Evolutionary conservation across 2,113 vertebrate genomes (phyloP), one percentile per base, ranked within the genome.

Genomic region (Zosterops borbonicus): DNA sequence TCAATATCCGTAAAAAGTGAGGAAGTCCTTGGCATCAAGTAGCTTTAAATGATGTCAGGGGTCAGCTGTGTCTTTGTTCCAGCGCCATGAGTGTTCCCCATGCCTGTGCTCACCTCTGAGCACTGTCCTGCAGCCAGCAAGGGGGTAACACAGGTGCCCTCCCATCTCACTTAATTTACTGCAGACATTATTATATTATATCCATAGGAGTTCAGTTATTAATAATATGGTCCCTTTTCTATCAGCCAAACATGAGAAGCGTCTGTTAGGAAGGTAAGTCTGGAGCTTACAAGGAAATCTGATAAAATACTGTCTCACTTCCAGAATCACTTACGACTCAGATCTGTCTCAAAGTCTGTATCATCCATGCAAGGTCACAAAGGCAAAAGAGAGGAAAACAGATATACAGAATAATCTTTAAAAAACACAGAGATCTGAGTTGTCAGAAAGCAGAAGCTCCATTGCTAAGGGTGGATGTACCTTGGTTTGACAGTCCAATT

Each of bases 1-100:
- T 95, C 94, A 96, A 96, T 96, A 96, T 95, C 94, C 90, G 77
- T 95, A 95, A 87, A 91, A 97, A 95, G 77, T 18, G 81, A 96
- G 92, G 91, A 97, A 95, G 94, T 92, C 90, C 89, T 96, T 97
- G 95, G 91, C 94, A 95, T 95, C 74, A 90, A 84, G 82, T 53
- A 93, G 90, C 83, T 96, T 69, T 82, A 90, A 95, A 87, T 96
- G 88, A 94, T 94, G 83, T 96, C 96, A 96, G 92, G 84, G 89
- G 89, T 96, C 93, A 96, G 12, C 58, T 3, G 37, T 70, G 77
- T 49, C 92, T 95, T 87, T 95, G 83, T 78, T 95, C 27, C 83
- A 79, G 79, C 17, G 1, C 49, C 2, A 0, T 49, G 71, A 94
- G 33, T 4, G 77, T 27, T 93, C 82, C 85, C 62, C 0, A 8